Evolutionary conservation across 2,888 invertebrate species (phyloP).

Genomic region (Spatulosminthurus flaviceps): DNA sequence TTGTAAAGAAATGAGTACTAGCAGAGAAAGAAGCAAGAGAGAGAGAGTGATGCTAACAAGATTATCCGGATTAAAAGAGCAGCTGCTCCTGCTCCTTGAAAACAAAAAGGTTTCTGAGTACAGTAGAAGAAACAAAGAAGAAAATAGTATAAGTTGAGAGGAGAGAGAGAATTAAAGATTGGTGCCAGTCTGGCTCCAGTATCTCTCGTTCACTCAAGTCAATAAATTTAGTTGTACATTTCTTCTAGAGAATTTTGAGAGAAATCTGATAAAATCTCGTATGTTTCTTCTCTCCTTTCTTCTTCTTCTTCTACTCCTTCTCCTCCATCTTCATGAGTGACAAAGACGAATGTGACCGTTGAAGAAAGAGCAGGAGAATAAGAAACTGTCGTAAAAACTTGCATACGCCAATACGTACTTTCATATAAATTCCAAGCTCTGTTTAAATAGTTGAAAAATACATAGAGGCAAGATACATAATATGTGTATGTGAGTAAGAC

Average conservation of each 20-base stretch:
- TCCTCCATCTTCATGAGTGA: slow-evolving; percentile 19
- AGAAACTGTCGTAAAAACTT: slow-evolving; percentile 27
- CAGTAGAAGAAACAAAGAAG: not conserved
- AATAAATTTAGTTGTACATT: slow-evolving; percentile 15
- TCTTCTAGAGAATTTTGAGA: slow-evolving; percentile 10
- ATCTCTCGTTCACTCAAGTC: slow-evolving; percentile 12
- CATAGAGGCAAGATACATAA: not conserved
- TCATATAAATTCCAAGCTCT: too few species aligned
- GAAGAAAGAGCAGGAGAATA: slow-evolving; percentile 3
- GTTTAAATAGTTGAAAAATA: too few species aligned
- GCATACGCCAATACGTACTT: too few species aligned
- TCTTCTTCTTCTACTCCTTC: too few species aligned
- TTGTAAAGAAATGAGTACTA: not conserved
- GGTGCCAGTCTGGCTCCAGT: slow-evolving; percentile 23
- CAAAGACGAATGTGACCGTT: slow-evolving; percentile 38
- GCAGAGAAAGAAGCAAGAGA: too few species aligned
- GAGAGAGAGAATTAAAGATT: not conserved
- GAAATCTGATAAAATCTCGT: slow-evolving; percentile 35
- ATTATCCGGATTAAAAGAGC: slow-evolving; percentile 13
- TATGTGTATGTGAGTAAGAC: not conserved
- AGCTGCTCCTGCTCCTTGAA: not conserved
- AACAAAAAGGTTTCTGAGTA: not conserved
- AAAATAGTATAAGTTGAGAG: not conserved
- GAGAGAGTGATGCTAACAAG: slow-evolving; percentile 8
- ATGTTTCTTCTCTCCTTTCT: not conserved